A percentile compares a stretch with the other conserved stretches of the same genome.
phyloP scores from a whole-genome alignment of 2,113 vertebrate species.

The Zingel zingel region DNA sequence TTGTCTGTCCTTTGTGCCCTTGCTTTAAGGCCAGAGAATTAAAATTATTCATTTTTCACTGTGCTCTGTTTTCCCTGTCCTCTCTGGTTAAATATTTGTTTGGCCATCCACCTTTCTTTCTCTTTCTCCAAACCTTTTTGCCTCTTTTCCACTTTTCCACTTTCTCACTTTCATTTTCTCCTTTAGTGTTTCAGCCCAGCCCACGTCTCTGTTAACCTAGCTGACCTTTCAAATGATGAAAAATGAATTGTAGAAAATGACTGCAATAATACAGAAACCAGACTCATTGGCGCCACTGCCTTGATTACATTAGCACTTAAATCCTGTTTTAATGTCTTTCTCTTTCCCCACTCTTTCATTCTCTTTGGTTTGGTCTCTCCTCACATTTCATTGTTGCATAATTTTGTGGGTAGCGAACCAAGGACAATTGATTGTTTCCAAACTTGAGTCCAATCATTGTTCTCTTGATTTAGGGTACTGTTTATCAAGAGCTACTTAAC shows the following conservation, averaged over 20 bases:
- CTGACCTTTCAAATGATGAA: slow-evolving; percentile 26
- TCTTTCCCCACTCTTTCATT: background rate
- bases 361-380: background rate
- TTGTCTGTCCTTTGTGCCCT: slow-evolving; percentile 66
- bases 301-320: slow-evolving; percentile 18
- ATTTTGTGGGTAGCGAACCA: background rate
- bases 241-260: slow-evolving; percentile 17
- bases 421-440: background rate
- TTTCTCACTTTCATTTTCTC: slow-evolving; percentile 12
- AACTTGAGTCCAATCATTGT: slow-evolving; percentile 6
- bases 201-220: background rate
- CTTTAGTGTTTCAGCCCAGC: background rate
- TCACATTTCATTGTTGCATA: background rate
- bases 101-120: slow-evolving; percentile 4
- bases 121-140: background rate
- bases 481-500: slow-evolving; percentile 28
- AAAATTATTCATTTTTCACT: slow-evolving; percentile 51
- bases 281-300: slow-evolving; percentile 1
- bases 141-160: slow-evolving; percentile 1
- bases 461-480: slow-evolving; percentile 5
- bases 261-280: slow-evolving; percentile 2
- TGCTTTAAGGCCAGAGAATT: slow-evolving; percentile 65
- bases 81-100: slow-evolving; percentile 28
- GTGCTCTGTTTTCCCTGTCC: slow-evolving; percentile 40
- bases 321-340: slow-evolving; percentile 10